Percentiles rank a stretch among this genome's conserved stretches.
Conservation (phyloP, 2,113 vertebrate species). For the Mungos mungo region DNA sequence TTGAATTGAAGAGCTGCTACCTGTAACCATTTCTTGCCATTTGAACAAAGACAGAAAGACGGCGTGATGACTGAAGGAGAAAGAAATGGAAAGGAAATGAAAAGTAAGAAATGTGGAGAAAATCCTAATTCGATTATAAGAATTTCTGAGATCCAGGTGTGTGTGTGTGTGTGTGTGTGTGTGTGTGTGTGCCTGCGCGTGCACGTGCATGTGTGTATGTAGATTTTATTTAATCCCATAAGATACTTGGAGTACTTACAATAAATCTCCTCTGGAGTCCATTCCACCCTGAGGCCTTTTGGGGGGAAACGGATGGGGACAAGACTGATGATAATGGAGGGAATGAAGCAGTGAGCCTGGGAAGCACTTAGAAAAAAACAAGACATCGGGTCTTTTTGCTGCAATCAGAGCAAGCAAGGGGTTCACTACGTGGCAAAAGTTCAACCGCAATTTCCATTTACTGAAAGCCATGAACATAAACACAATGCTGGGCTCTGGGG, state of each 20-base stretch:
- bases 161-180: not conserved
- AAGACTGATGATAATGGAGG: not conserved
- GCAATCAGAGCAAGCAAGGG: not conserved
- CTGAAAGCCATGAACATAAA: not conserved
- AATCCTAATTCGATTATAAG: not conserved
- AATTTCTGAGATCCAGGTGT: not conserved
- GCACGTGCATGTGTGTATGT: not conserved
- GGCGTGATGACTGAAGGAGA: not conserved
- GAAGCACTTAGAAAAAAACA: not conserved
- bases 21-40: not conserved
- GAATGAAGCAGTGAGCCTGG: not conserved
- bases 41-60: not conserved
- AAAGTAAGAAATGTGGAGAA: not conserved
- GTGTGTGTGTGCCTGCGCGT: too few relatives aligned
- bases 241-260: not conserved
- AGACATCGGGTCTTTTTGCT: not conserved
- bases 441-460: not conserved
- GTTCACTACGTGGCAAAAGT: not conserved
- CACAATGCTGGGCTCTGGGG: not conserved
- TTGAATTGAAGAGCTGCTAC: not conserved
- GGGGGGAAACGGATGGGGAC: not conserved
- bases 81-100: not conserved
- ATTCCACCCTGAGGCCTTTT: not conserved
- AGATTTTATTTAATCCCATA: not conserved
- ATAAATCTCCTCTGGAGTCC: not conserved